Evolutionary conservation across 92 coral and sea anemone species (phyloP).

Genomic region (Hydrozoanthus gracilis): DNA sequence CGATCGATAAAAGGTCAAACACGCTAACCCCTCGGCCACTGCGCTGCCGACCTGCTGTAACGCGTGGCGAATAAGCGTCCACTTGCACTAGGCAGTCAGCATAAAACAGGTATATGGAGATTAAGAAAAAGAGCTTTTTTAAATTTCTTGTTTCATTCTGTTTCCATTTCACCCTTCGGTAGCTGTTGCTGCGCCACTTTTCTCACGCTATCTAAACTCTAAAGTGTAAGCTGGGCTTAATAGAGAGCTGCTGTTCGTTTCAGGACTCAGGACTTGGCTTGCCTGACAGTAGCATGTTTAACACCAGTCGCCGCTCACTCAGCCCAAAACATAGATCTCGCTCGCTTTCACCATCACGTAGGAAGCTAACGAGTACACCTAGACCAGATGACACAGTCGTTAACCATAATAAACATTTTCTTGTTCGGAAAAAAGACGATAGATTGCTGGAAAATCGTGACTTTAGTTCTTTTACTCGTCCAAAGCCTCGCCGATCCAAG

Average conservation of each 20-base stretch:
- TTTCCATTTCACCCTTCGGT: no score
- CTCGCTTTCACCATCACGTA: slow-evolving; percentile 85
- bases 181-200: no score
- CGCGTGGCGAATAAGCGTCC: no score
- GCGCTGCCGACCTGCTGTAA: no score
- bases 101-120: no score
- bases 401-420: slow-evolving; percentile 78
- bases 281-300: slow-evolving; percentile 72
- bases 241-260: slow-evolving; percentile 57
- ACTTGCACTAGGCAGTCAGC: no score
- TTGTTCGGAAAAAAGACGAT: slow-evolving; percentile 92
- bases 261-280: slow-evolving; percentile 92
- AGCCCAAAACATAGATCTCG: slow-evolving; percentile 77
- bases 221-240: not conserved
- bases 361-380: slow-evolving; percentile 78
- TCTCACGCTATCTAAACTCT: no score
- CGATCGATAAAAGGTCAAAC: no score
- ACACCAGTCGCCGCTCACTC: slow-evolving; percentile 81
- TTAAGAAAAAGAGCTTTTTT: no score
- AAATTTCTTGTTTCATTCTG: no score
- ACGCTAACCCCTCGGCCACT: no score
- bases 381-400: slow-evolving; percentile 86
- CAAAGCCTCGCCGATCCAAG: slow-evolving; percentile 93
- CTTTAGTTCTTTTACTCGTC: slow-evolving; percentile 97
- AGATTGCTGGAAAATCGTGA: slow-evolving; percentile 98